Conservation (phyloP, 2,113 vertebrate genomes). For the Callospermophilus lateralis region DNA sequence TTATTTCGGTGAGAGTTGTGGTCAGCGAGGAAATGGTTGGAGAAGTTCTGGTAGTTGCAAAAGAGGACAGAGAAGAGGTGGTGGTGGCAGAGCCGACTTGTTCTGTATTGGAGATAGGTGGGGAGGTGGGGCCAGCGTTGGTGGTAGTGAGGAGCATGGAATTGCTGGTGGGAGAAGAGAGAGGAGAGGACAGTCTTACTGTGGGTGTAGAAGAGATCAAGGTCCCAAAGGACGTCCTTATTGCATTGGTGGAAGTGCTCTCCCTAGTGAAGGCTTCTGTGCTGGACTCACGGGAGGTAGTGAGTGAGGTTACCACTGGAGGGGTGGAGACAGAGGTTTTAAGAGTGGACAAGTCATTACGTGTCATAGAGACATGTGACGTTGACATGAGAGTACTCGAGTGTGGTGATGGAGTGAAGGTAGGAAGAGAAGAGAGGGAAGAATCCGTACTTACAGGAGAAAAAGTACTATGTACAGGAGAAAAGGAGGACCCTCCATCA, state of each 20-base stretch:
- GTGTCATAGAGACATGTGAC: background rate
- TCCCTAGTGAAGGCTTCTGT: no score
- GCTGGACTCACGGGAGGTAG: background rate
- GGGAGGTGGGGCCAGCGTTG: background rate
- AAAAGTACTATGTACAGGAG: background rate
- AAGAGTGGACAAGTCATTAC: background rate
- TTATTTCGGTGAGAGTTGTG: background rate
- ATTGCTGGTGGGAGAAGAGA: fast-evolving
- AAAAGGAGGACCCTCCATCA: no score
- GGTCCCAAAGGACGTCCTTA: background rate
- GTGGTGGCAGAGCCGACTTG: background rate
- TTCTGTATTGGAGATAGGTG: fast-evolving
- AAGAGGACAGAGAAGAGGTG: background rate
- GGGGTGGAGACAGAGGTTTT: background rate
- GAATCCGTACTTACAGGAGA: background rate
- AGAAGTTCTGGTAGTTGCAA: background rate
- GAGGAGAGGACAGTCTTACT: background rate
- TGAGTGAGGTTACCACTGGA: background rate
- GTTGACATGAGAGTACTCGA: background rate
- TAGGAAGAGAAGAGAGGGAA: background rate
- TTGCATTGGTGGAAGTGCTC: background rate
- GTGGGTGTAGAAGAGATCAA: background rate
- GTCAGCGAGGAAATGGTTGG: fast-evolving
- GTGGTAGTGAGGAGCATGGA: fast-evolving
- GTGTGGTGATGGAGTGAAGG: background rate